phyloP scores from a whole-genome alignment of 1,140 invertebrate species.

The Schlechtendalia chinensis region DNA sequence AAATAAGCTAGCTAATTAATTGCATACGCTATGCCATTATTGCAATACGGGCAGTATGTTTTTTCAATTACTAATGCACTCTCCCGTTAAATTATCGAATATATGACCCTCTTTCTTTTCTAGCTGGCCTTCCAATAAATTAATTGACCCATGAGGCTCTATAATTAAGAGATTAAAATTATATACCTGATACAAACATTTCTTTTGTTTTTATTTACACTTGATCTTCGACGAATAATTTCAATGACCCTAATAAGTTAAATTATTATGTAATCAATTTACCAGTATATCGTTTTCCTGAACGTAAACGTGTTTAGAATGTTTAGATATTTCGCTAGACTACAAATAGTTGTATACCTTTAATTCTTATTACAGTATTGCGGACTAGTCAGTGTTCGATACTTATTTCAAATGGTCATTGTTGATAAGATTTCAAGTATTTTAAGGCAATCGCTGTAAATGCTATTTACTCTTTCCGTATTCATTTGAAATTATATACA shows the following conservation, averaged over 20 bases:
- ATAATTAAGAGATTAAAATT: neutral
- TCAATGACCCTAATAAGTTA: neutral
- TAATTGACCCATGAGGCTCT: neutral
- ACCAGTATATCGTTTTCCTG: neutral
- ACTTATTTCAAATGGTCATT: constrained; percentile 3
- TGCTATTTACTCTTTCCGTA: neutral
- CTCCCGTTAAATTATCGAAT: neutral
- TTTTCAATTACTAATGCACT: neutral
- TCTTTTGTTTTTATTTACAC: neutral
- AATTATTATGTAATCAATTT: too few species aligned
- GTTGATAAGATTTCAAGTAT: constrained; percentile 6
- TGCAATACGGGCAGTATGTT: too few species aligned
- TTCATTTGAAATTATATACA: neutral
- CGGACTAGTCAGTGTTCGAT: neutral
- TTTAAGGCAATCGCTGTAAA: neutral
- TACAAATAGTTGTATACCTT: neutral
- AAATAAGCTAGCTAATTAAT: too few species aligned
- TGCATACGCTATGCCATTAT: too few species aligned
- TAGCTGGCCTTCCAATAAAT: neutral
- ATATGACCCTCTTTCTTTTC: neutral
- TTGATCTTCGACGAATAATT: neutral
- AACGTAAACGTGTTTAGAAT: neutral
- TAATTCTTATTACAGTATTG: neutral
- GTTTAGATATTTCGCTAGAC: neutral
- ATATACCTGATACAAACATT: too few species aligned